Conservation (phyloP, 2,113 vertebrate species). For the Sprattus sprattus region DNA sequence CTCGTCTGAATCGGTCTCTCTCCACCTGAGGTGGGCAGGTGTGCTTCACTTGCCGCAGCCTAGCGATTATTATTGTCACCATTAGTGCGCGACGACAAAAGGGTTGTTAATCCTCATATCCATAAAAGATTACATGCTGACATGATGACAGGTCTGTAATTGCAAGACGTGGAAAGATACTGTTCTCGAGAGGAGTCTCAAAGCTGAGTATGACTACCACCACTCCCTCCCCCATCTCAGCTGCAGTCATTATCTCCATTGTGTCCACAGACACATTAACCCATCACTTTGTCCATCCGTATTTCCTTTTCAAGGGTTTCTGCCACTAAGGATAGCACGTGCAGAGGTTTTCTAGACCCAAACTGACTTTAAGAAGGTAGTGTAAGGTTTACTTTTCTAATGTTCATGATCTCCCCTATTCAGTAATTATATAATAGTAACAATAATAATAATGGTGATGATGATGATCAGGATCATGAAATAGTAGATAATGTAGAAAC, state of each 20-base stretch:
- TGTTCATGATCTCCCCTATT: no score
- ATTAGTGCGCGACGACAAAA: constrained; percentile 36
- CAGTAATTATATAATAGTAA: neutral
- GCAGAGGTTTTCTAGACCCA: neutral
- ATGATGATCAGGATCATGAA: no score
- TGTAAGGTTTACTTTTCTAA: neutral
- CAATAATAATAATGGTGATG: neutral
- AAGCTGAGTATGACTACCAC: neutral
- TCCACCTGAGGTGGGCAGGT: constrained; percentile 51
- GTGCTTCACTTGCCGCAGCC: constrained; percentile 35
- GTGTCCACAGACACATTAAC: neutral
- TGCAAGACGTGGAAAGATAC: neutral
- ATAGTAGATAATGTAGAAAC: no score
- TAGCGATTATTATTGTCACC: constrained; percentile 44
- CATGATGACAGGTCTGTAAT: neutral
- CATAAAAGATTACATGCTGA: constrained; percentile 28
- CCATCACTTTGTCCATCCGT: neutral
- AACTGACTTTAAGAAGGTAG: neutral
- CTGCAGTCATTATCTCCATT: neutral
- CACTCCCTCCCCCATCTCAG: neutral
- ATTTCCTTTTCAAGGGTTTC: neutral
- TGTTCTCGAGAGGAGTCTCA: neutral
- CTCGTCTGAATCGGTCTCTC: constrained; percentile 59
- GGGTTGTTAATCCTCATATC: constrained; percentile 44
- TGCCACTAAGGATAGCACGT: neutral